Evolutionary conservation across 2,888 invertebrate genomes (phyloP).

Genomic region (Standfussiana lucernea): DNA sequence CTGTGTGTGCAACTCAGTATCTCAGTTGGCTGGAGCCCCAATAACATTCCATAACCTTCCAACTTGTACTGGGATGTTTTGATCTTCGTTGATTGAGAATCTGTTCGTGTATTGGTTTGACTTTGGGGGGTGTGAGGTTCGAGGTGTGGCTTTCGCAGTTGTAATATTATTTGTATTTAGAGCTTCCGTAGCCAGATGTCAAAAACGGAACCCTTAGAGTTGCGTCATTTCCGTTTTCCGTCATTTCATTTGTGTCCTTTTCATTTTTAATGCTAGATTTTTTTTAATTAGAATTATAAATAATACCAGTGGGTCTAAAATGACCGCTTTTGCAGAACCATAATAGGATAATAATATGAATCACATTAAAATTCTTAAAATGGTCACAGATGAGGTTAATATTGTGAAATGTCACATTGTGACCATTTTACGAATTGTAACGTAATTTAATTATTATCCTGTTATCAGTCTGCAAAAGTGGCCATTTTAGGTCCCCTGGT

Average conservation of each 20-base stretch:
- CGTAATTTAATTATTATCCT: too few relatives aligned
- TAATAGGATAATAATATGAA: too few relatives aligned
- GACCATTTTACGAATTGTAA: too few relatives aligned
- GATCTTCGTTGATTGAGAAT: conserved; percentile 45
- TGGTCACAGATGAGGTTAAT: too few relatives aligned
- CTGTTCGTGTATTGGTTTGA: not conserved
- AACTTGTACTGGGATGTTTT: conserved; percentile 27
- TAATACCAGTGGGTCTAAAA: not conserved
- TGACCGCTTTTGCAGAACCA: too few relatives aligned
- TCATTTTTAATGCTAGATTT: not conserved
- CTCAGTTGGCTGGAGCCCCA: conserved; percentile 34
- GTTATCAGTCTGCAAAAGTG: too few relatives aligned
- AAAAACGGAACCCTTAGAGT: not conserved
- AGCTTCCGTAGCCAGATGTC: not conserved
- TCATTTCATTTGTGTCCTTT: not conserved
- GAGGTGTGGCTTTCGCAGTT: not conserved
- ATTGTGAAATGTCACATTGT: too few relatives aligned
- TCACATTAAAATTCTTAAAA: too few relatives aligned
- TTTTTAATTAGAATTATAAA: not conserved
- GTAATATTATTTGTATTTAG: conserved; percentile 10
- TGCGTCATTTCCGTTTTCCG: not conserved
- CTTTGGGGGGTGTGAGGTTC: not conserved
- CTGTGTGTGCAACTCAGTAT: conserved; percentile 48
- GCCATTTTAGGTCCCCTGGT: too few relatives aligned
- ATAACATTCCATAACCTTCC: conserved; percentile 37